Evolutionary conservation across 2,113 vertebrate genomes (phyloP).

Genomic region (Amphilophus citrinellus): DNA sequence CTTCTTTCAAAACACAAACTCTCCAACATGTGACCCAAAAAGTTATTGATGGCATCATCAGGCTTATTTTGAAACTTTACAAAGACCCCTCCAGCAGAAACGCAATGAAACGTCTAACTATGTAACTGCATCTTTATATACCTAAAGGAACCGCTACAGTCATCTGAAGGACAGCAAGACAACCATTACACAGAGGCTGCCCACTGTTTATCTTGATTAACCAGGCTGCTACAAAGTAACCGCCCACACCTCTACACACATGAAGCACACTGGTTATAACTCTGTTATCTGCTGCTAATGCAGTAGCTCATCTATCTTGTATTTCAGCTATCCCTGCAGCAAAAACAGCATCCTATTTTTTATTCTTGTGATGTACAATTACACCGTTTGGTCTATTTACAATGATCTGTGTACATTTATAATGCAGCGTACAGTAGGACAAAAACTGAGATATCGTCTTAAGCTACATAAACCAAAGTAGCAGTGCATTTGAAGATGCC

Average conservation of each 20-base stretch:
- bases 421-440: not conserved
- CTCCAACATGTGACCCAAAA: not conserved
- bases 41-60: not conserved
- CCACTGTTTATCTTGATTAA: not conserved
- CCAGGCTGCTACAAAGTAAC: not conserved
- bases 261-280: not conserved
- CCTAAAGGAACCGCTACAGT: not conserved
- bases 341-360: not conserved
- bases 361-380: not conserved
- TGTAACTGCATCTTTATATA: not conserved
- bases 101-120: not conserved
- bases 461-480: constrained; percentile 7
- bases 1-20: not conserved
- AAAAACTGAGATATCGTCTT: not conserved
- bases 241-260: not conserved
- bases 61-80: not conserved
- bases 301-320: not conserved
- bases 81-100: not conserved
- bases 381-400: too few relatives aligned
- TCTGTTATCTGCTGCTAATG: not conserved
- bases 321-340: not conserved
- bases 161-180: constrained; percentile 2
- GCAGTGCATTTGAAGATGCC: not conserved
- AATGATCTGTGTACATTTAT: not conserved
- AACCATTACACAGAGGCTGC: not conserved